Conservation (phyloP, 1,140 invertebrate species). For the Temnothorax nylanderi region DNA sequence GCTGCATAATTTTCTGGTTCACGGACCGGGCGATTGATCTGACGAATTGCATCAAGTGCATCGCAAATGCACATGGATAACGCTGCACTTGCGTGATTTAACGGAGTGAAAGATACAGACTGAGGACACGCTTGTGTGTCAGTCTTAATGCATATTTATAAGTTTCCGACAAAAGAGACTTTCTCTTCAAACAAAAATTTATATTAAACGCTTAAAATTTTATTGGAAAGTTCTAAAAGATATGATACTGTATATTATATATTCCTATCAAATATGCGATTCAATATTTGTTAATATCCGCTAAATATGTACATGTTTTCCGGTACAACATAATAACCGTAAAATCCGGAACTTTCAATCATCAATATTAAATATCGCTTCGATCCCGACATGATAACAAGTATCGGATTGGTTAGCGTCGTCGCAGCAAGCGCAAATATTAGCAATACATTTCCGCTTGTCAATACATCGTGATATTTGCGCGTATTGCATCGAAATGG, state of each 20-base stretch:
- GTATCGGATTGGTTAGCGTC: conserved; percentile 41
- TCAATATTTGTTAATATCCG: conserved; percentile 20
- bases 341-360: conserved; percentile 31
- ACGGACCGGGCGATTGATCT: conserved; percentile 17
- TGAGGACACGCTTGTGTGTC: not conserved
- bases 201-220: not conserved
- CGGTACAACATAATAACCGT: not conserved
- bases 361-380: conserved; percentile 52
- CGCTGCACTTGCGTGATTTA: not conserved
- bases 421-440: conserved; percentile 60
- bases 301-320: conserved; percentile 13
- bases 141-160: not conserved
- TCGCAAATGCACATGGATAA: not conserved
- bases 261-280: not conserved
- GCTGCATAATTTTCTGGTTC: conserved; percentile 50
- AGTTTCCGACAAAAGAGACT: not conserved
- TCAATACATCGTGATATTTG: conserved; percentile 52
- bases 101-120: not conserved
- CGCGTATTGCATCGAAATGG: conserved; percentile 1
- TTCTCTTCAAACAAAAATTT: not conserved
- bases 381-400: conserved; percentile 40
- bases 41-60: conserved; percentile 30
- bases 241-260: not conserved
- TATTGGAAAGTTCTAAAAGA: not conserved
- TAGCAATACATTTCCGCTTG: conserved; percentile 60